Base-by-base conservation (phyloP, 2,888 invertebrate species). In the Athalia cordata region DNA sequence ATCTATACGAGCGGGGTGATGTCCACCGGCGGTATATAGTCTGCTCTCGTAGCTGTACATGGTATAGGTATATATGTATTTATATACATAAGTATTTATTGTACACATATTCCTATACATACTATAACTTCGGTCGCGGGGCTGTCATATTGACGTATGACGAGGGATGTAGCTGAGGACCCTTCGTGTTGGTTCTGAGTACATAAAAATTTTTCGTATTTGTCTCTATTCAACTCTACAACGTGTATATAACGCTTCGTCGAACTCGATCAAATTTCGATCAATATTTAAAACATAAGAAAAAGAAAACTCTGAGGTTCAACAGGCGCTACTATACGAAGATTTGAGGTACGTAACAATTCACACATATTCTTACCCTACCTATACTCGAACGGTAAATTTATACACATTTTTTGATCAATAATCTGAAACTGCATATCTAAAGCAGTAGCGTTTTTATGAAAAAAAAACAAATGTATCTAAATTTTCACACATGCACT, bases 101-200 rank as follows among this genome's bases (percentile, higher is more conserved):
- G 1, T 64, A 64, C 64, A 6, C 45, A 64, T 47, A 8, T 59
- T 29, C 29, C 29, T 29, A 2, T 29, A 29, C 29, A 29, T 29
- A 29, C 29, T 29, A 43, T 64, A 45, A 45, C 45, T 64, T 43
- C 5, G 6, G 64, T 6, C 29, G 43, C 45, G 4, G 43, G n/a
- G 11, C 45, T 64, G 45, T 64, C 64, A 64, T 64, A 1, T 64
- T 64, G 64, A 64, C 47, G 9, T n/a, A 64, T 64, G 9, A 45
- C 45, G 4, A 11, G 45, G 6, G n/a, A 11, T 45, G 29, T 29
- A 2, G 29, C 29, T 43, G 9, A 64, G 45, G n/a, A 64, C 29
- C 64, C 43, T 45, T 64, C 47, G 43, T 29, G 64, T 64, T n/a
- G 64, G 45, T 45, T 1, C 64, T n/a, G n/a, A 11, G 45, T 64